Evolutionary conservation across 2,797 vertebrate species (phyloP).

Genomic region (Sebastes glaucus): DNA sequence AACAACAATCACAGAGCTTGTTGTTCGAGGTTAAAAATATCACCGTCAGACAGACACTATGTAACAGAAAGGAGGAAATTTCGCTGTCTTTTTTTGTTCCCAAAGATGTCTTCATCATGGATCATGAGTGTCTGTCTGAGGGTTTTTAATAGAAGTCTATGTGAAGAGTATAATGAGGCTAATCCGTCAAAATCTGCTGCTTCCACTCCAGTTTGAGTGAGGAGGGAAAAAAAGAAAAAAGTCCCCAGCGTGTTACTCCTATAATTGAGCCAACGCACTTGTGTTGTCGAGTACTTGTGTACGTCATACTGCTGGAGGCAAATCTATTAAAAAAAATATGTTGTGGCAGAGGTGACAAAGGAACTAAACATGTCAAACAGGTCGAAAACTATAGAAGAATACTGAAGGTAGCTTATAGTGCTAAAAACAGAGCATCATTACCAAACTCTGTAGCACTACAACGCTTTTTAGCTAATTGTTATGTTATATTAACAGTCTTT

Average conservation of each 20-base stretch:
- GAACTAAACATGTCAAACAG: conserved; percentile 37
- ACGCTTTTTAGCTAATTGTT: neutral
- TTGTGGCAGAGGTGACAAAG: conserved; percentile 38
- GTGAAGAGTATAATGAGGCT: conserved; percentile 66
- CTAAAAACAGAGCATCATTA: neutral
- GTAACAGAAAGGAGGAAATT: conserved; percentile 12
- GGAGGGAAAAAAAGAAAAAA: neutral
- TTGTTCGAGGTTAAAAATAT: conserved; percentile 40
- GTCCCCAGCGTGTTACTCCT: conserved; percentile 36
- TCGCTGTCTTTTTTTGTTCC: conserved; percentile 7
- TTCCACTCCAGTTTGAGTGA: conserved; percentile 53
- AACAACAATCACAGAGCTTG: conserved; percentile 34
- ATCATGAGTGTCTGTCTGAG: conserved; percentile 53
- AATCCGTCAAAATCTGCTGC: conserved; percentile 68
- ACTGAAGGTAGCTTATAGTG: neutral
- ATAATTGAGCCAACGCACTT: conserved; percentile 55
- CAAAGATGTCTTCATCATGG: conserved; percentile 42
- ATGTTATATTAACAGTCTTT: neutral
- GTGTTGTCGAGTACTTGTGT: conserved; percentile 49
- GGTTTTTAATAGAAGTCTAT: conserved; percentile 66
- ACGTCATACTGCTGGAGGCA: conserved; percentile 44
- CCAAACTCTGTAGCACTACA: neutral
- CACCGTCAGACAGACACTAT: neutral
- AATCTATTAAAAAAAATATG: conserved; percentile 33
- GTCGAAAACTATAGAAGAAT: conserved; percentile 27